Evolutionary conservation across 2,113 vertebrate genomes (phyloP).

Genomic region (Macrotus californicus): DNA sequence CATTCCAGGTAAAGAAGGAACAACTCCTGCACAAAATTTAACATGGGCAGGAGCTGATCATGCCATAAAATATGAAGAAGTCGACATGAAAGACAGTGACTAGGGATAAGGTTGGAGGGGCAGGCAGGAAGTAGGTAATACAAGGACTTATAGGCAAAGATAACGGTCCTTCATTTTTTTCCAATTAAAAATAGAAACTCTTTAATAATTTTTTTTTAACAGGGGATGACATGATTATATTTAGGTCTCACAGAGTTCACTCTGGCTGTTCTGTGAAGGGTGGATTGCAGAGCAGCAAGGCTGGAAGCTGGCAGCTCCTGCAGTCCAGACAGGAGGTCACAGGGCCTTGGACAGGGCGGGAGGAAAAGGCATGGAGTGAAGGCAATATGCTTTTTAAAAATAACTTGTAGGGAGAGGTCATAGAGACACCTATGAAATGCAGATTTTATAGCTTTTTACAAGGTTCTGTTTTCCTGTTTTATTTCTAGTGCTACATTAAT

Average conservation of each 20-base stretch:
- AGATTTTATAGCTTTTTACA: not conserved
- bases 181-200: not conserved
- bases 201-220: not conserved
- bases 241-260: not conserved
- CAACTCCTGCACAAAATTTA: not conserved
- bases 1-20: not conserved
- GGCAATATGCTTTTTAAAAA: not conserved
- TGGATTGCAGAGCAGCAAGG: not conserved
- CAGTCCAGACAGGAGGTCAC: not conserved
- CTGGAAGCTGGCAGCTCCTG: not conserved
- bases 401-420: not conserved
- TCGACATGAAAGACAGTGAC: not conserved
- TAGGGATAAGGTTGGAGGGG: not conserved
- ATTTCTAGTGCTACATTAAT: not conserved
- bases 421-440: not conserved
- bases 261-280: not conserved
- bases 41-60: not conserved
- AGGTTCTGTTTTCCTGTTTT: not conserved
- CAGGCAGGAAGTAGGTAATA: not conserved
- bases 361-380: not conserved
- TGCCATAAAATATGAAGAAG: not conserved
- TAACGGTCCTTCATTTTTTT: not conserved
- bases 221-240: not conserved
- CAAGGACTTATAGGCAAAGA: not conserved
- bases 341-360: not conserved